Conservation (phyloP, 1,140 invertebrate species). For the Notospermus geniculatus region DNA sequence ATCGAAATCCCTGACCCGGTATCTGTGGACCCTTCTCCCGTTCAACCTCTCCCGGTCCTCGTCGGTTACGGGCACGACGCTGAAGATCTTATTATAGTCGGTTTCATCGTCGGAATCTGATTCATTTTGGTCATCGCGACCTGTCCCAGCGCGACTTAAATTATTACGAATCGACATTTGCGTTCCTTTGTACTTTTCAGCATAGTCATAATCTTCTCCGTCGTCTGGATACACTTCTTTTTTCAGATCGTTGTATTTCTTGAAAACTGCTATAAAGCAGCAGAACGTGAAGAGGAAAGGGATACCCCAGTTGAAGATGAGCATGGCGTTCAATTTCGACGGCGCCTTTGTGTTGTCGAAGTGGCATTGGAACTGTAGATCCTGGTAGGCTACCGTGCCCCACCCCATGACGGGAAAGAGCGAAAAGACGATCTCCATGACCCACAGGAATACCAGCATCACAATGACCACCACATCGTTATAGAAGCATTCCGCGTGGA, state of each 20-base stretch:
- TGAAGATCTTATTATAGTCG: neutral
- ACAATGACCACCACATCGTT: slow-evolving; percentile 8
- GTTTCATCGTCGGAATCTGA: slow-evolving; percentile 2
- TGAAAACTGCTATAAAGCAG: neutral
- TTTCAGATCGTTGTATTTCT: neutral
- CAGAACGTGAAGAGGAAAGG: neutral
- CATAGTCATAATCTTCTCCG: neutral
- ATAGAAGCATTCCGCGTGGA: slow-evolving; percentile 1
- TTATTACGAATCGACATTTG: neutral
- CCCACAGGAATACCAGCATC: slow-evolving; percentile 3
- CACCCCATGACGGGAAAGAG: neutral
- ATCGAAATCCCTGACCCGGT: slow-evolving; percentile 1
- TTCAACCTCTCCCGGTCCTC: neutral
- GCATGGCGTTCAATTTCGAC: neutral
- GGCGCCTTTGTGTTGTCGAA: neutral
- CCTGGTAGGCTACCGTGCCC: neutral
- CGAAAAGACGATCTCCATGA: neutral
- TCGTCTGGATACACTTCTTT: neutral
- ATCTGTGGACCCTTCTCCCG: neutral
- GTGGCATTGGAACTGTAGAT: neutral
- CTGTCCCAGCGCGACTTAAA: neutral
- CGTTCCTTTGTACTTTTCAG: neutral
- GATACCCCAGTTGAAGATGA: neutral
- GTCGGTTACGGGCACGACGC: neutral
- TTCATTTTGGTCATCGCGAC: neutral